Conservation (phyloP, 2,113 vertebrate species). For the Hemiprocne comata region DNA sequence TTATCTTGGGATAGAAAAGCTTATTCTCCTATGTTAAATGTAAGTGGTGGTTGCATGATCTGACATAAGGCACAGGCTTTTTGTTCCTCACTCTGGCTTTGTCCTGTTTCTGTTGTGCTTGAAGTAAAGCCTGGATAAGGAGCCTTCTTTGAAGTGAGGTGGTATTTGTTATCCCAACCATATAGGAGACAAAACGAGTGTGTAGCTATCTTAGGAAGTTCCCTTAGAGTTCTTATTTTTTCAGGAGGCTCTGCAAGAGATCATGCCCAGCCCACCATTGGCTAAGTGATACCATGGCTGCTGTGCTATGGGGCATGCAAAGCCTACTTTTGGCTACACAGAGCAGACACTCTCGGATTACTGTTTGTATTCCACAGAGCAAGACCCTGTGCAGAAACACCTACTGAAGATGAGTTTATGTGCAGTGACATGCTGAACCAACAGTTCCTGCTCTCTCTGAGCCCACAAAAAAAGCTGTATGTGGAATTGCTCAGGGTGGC, state of each 20-base stretch:
- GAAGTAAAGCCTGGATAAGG: background rate
- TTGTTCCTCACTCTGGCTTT: background rate
- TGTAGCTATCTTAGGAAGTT: background rate
- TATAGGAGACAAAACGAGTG: background rate
- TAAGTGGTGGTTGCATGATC: background rate
- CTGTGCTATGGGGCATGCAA: background rate
- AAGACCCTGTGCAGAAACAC: background rate
- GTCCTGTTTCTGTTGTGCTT: background rate
- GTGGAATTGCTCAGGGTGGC: background rate
- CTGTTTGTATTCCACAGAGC: background rate
- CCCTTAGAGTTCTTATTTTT: background rate
- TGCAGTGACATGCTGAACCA: background rate
- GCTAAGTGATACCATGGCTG: background rate
- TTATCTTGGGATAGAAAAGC: background rate
- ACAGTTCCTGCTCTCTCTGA: background rate
- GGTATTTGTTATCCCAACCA: background rate
- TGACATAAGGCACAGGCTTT: fast-evolving
- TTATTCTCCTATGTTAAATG: background rate
- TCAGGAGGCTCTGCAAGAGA: background rate
- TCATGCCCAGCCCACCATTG: fast-evolving
- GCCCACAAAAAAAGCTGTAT: background rate
- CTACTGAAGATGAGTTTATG: background rate
- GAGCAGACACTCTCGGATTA: background rate
- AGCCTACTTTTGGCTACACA: background rate
- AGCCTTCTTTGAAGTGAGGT: background rate